Conservation (phyloP, 2,797 vertebrate species). For the Alosa sapidissima region DNA sequence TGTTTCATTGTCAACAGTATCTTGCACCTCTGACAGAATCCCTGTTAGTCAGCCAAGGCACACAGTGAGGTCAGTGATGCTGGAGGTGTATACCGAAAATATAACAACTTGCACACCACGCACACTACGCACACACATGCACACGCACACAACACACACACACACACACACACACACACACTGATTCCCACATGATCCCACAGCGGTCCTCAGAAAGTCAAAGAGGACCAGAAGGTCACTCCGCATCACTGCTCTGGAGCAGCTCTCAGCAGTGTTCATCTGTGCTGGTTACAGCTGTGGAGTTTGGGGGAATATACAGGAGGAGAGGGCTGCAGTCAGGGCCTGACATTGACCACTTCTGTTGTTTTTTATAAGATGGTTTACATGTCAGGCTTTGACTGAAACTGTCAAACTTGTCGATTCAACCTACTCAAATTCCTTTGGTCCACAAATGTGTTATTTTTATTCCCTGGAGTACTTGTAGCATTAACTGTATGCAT, state of each 20-base stretch:
- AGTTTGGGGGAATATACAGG: background rate
- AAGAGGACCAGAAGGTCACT: background rate
- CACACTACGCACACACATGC: background rate
- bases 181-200: background rate
- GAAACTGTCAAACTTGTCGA: background rate
- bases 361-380: background rate
- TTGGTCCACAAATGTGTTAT: background rate
- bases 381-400: background rate
- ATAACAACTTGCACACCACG: background rate
- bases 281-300: background rate
- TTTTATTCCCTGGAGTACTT: background rate
- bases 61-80: constrained; percentile 36
- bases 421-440: background rate
- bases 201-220: background rate
- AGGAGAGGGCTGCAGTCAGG: background rate
- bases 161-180: background rate
- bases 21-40: constrained; percentile 56
- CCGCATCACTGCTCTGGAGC: background rate
- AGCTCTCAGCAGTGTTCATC: background rate
- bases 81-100: background rate
- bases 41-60: constrained; percentile 42
- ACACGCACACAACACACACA: background rate
- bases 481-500: no score
- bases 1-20: constrained; percentile 63
- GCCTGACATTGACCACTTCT: background rate